phyloP scores from a whole-genome alignment of 2,888 invertebrate species.

The Pristionchus entomophagus region DNA sequence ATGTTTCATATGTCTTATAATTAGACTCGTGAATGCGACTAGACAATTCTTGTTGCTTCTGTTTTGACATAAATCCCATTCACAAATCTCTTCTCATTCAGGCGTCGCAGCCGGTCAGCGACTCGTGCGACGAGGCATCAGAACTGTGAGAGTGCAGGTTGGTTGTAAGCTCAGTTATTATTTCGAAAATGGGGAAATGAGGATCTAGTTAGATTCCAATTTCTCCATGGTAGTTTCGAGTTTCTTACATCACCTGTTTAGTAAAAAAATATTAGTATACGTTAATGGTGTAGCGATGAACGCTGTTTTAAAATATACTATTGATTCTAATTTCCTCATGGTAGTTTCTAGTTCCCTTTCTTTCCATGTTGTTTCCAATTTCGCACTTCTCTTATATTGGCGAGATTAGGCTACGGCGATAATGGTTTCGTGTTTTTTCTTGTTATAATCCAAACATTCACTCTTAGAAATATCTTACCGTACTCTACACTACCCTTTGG shows the following conservation, averaged over 20 bases:
- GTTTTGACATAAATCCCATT: not conserved
- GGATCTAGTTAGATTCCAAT: not conserved
- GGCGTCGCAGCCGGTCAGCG: conserved; percentile 85
- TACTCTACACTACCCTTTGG: not conserved
- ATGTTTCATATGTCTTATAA: not conserved
- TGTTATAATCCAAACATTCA: not conserved
- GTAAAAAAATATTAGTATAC: not conserved
- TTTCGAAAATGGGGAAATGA: not conserved
- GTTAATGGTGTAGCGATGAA: not conserved
- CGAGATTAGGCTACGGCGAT: not conserved
- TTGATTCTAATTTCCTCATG: too few relatives aligned
- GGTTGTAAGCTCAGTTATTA: not conserved
- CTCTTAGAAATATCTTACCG: not conserved
- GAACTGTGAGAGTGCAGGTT: conserved; percentile 72
- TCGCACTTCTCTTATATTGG: not conserved
- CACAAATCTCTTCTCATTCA: conserved; percentile 77
- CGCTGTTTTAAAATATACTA: not conserved
- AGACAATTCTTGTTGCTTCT: not conserved
- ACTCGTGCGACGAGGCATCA: conserved; percentile 74
- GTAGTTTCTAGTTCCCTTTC: not conserved
- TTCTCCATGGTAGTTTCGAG: not conserved
- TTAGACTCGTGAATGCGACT: not conserved
- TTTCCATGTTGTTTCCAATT: not conserved
- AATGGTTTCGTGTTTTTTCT: not conserved
- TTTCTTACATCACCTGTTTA: not conserved